Conservation (phyloP, 2,113 vertebrate species). For the Maylandia zebra region DNA sequence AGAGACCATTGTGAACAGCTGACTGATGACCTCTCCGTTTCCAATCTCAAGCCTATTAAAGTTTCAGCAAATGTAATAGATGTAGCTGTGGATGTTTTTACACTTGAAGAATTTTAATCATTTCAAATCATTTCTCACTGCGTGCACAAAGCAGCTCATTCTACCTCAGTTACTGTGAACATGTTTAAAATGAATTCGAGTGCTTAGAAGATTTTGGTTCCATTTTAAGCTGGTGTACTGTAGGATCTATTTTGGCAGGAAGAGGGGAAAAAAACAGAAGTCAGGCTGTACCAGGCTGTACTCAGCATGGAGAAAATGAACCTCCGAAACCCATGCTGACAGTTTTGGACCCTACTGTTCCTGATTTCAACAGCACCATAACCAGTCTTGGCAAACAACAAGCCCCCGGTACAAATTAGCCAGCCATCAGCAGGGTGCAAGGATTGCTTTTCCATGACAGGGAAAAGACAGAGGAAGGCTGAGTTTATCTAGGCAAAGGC, state of each 20-base stretch:
- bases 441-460: slow-evolving; percentile 29
- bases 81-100: background rate
- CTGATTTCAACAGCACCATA: slow-evolving; percentile 54
- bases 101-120: slow-evolving; percentile 1
- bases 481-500: slow-evolving; percentile 5
- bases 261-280: background rate
- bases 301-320: slow-evolving; percentile 71
- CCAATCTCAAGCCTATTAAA: background rate
- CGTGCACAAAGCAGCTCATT: background rate
- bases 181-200: background rate
- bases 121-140: background rate
- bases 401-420: slow-evolving; percentile 60
- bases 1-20: background rate
- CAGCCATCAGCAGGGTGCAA: slow-evolving; percentile 42
- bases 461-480: slow-evolving; percentile 22
- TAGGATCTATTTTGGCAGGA: slow-evolving; percentile 23
- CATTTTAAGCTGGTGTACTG: background rate
- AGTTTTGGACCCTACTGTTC: slow-evolving; percentile 65
- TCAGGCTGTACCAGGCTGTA: slow-evolving; percentile 52
- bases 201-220: background rate
- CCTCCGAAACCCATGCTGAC: slow-evolving; percentile 61
- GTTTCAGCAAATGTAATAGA: background rate
- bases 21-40: slow-evolving; percentile 27
- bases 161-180: background rate
- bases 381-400: slow-evolving; percentile 59